These are phyloP conservation scores for Achroia grisella DNA, from an alignment of 1,140 invertebrate species.

Conservation along the genomic window DNA sequence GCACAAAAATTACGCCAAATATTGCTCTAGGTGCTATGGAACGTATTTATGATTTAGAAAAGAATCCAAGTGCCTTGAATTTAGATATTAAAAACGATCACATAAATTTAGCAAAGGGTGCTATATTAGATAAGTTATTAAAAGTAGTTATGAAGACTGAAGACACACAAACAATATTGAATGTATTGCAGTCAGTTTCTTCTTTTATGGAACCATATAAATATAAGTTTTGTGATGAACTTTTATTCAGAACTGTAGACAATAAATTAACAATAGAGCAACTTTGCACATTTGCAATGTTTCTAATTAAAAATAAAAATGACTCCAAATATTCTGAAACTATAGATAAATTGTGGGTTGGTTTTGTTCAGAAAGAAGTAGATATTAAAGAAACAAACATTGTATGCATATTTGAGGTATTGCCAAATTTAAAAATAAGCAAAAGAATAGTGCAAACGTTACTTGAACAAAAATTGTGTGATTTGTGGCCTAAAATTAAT, in stretches of 20 bases:
- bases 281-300: constrained; percentile 75
- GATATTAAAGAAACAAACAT: constrained; percentile 77
- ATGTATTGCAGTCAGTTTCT: constrained; percentile 57
- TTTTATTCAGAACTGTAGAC: constrained; percentile 76
- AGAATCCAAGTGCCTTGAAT: constrained; percentile 25
- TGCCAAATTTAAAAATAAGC: constrained; percentile 76
- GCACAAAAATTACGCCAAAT: constrained; percentile 66
- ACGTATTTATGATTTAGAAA: constrained; percentile 60
- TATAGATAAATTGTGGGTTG: constrained; percentile 82
- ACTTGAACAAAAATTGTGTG: constrained; percentile 76
- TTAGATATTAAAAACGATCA: constrained; percentile 33
- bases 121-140: constrained; percentile 61
- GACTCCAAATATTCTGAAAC: constrained; percentile 65
- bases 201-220: constrained; percentile 66
- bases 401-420: constrained; percentile 73
- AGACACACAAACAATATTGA: constrained; percentile 61
- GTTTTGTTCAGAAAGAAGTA: constrained; percentile 75
- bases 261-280: constrained; percentile 77
- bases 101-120: constrained; percentile 59
- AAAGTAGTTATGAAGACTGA: constrained; percentile 64
- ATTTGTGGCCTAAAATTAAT: constrained; percentile 75
- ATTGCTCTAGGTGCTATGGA: constrained; percentile 68
- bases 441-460: constrained; percentile 76
- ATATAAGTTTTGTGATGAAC: constrained; percentile 76
- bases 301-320: constrained; percentile 54